Percentiles rank a stretch among this genome's conserved stretches.
phyloP scores from a whole-genome alignment of 2,797 vertebrate species.

The Acanthurus tractus region DNA sequence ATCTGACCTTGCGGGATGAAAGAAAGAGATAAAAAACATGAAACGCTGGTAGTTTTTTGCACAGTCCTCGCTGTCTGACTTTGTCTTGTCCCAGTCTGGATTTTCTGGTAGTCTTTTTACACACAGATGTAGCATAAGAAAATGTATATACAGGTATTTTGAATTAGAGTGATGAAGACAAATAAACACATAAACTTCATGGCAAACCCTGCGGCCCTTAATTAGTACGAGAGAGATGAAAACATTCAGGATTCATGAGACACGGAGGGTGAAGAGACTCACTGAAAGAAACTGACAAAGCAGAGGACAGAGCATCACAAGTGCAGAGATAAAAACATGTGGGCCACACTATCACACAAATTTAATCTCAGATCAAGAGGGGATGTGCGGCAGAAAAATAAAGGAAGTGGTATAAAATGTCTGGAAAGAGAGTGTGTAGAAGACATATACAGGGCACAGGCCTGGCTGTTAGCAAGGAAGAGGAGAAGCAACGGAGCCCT shows the following conservation, averaged over 20 bases:
- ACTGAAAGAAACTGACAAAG: conserved; percentile 14
- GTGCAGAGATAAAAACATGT: conserved; percentile 17
- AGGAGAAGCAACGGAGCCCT: conserved; percentile 55
- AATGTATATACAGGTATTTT: conserved; percentile 5
- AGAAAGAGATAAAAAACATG: background rate
- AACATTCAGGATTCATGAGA: conserved; percentile 44
- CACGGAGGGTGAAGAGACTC: background rate
- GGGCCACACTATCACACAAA: background rate
- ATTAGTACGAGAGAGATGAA: conserved; percentile 34
- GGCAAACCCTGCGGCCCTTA: conserved; percentile 16
- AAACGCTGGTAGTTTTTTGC: conserved; percentile 25
- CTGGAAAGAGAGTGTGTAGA: conserved; percentile 18
- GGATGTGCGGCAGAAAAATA: background rate
- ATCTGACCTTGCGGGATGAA: conserved; percentile 42
- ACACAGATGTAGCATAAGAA: background rate
- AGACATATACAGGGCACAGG: conserved; percentile 22
- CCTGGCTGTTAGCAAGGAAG: conserved; percentile 50
- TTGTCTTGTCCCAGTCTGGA: conserved; percentile 7
- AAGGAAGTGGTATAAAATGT: conserved; percentile 23
- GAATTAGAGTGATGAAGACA: conserved; percentile 24
- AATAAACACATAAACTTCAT: conserved; percentile 15
- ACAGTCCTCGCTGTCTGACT: conserved; percentile 39
- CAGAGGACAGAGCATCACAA: conserved; percentile 8
- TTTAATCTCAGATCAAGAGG: conserved; percentile 15
- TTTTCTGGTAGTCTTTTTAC: background rate